Evolutionary conservation across 2,888 invertebrate species (phyloP).

Genomic region (Habroteleia sp.): DNA sequence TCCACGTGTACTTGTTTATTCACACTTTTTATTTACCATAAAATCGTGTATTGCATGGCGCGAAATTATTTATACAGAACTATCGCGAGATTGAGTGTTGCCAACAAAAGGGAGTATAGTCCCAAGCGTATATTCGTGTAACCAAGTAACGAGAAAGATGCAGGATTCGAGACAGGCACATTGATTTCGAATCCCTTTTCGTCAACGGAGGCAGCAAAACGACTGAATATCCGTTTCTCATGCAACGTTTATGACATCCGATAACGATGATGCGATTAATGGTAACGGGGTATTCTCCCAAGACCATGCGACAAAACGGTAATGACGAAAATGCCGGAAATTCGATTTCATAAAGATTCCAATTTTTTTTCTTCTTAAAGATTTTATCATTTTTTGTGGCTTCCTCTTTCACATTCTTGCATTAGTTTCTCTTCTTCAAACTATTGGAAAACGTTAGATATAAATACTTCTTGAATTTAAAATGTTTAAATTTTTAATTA

Average conservation of each 20-base stretch:
- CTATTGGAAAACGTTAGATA: too few species aligned
- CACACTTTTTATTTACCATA: constrained; percentile 39
- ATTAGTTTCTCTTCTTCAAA: too few species aligned
- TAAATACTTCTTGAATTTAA: too few species aligned
- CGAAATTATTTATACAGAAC: constrained; percentile 25
- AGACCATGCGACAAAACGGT: constrained; percentile 40
- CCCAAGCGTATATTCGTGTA: constrained; percentile 35
- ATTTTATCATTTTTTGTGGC: too few species aligned
- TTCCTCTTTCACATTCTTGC: too few species aligned
- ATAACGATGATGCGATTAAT: constrained; percentile 59
- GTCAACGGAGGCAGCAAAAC: constrained; percentile 35
- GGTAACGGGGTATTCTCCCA: constrained; percentile 41
- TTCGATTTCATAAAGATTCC: constrained; percentile 44
- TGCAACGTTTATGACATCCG: constrained; percentile 56
- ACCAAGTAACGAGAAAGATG: constrained; percentile 15
- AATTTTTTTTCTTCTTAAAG: too few species aligned
- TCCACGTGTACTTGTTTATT: constrained; percentile 29
- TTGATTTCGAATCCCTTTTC: constrained; percentile 45
- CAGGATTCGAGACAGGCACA: constrained; percentile 28
- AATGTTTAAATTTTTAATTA: too few species aligned
- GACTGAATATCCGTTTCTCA: constrained; percentile 47
- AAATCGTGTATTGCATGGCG: constrained; percentile 22
- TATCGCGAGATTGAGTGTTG: constrained; percentile 48
- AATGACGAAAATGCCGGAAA: constrained; percentile 44
- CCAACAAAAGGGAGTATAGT: constrained; percentile 30